A percentile compares a stretch with the other conserved stretches of the same genome.
These are phyloP conservation scores for Cladorhizidae sp. DNA, from an alignment of 37 sponge, comb jelly and placozoan species.

Conservation along the genomic window DNA sequence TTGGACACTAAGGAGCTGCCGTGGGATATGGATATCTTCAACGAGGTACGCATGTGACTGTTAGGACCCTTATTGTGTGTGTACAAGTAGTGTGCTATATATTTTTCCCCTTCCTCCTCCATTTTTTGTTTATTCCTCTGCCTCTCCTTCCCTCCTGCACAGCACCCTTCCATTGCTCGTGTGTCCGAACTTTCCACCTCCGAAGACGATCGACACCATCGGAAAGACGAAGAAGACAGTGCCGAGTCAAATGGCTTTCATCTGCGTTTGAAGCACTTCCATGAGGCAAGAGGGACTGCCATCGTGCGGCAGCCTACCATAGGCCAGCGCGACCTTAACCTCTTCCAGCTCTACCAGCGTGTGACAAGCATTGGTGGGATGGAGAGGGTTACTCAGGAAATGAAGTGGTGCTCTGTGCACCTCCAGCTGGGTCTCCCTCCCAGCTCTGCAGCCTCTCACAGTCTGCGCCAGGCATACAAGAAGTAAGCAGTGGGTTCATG, in stretches of 20 bases:
- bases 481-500: too few relatives aligned
- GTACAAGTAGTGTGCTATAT: background rate
- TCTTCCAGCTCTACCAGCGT: constrained; percentile 62
- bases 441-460: constrained; percentile 44
- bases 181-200: background rate
- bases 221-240: constrained; percentile 7
- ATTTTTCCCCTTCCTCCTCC: background rate
- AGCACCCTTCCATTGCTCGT: background rate
- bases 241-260: constrained; percentile 45
- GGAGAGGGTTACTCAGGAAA: constrained; percentile 74
- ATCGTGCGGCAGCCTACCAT: constrained; percentile 58
- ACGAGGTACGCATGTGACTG: background rate
- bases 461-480: constrained; percentile 73
- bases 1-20: constrained; percentile 83
- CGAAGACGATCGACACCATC: constrained; percentile 35
- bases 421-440: constrained; percentile 70
- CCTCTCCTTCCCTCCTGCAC: background rate
- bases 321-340: constrained; percentile 68
- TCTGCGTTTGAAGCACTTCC: constrained; percentile 39
- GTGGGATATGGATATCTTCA: constrained; percentile 84
- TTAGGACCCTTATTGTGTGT: background rate
- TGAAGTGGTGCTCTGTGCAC: constrained; percentile 84
- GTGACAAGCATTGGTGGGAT: constrained; percentile 86
- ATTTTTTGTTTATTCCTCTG: background rate
- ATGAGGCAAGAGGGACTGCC: constrained; percentile 70